Percentiles rank a stretch among this genome's conserved stretches.
phyloP scores from a whole-genome alignment of 2,797 vertebrate genomes.

The Pagetopsis macropterus region DNA sequence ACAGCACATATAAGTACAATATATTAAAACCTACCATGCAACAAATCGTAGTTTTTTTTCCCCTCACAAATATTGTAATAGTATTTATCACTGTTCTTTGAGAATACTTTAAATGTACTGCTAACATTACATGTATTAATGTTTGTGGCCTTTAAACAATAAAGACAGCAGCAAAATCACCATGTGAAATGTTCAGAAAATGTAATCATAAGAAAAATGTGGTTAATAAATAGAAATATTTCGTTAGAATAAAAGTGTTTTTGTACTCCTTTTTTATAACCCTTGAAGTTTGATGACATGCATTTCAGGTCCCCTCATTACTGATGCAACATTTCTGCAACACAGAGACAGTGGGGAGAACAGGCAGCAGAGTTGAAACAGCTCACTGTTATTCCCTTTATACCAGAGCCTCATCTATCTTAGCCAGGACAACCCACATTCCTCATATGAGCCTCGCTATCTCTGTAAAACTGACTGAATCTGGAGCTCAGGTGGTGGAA shows the following conservation, averaged over 20 bases:
- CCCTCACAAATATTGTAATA: not conserved
- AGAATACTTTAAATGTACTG: not conserved
- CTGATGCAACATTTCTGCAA: constrained; percentile 70
- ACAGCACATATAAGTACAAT: not conserved
- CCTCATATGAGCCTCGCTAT: constrained; percentile 73
- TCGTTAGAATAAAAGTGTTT: not conserved
- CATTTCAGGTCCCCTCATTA: constrained; percentile 52
- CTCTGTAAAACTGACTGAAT: constrained; percentile 77
- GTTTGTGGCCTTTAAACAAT: not conserved
- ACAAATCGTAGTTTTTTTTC: not conserved
- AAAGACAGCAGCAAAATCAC: not conserved
- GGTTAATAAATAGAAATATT: not conserved
- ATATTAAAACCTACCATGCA: not conserved
- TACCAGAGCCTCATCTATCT: constrained; percentile 76
- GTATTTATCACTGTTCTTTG: not conserved
- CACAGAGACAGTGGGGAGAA: constrained; percentile 45
- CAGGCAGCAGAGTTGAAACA: constrained; percentile 58
- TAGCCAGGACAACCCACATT: constrained; percentile 78
- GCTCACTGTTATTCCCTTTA: constrained; percentile 76
- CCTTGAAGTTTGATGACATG: constrained; percentile 40
- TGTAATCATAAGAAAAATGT: not conserved
- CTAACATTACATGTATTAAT: constrained; percentile 1
- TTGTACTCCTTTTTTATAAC: constrained; percentile 11
- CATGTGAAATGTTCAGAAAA: not conserved
- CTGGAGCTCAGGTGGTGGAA: constrained; percentile 82